phyloP scores from a whole-genome alignment of 2,113 vertebrate species.

The Genyomyrus donnyi region DNA sequence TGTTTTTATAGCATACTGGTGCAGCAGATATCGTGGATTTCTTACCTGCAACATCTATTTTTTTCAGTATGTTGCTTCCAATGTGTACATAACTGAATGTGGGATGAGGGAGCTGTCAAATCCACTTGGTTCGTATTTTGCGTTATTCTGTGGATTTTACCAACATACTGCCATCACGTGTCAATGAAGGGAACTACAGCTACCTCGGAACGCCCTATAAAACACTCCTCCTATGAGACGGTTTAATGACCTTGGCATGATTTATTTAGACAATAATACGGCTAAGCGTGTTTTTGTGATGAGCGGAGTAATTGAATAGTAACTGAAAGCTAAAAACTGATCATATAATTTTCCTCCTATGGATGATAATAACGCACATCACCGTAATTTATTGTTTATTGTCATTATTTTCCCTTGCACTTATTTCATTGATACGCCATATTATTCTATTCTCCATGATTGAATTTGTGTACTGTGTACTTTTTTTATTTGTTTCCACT shows the following conservation, averaged over 20 bases:
- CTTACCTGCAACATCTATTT: neutral
- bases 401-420: neutral
- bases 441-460: neutral
- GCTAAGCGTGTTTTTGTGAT: neutral
- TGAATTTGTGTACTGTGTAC: neutral
- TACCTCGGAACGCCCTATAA: neutral
- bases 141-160: neutral
- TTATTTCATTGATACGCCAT: neutral
- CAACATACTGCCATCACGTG: neutral
- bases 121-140: neutral
- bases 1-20: neutral
- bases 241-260: neutral
- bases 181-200: neutral
- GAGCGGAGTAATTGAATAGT: neutral
- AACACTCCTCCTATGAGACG: neutral
- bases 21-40: neutral
- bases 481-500: neutral
- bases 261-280: neutral
- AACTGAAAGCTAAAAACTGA: neutral
- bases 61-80: neutral
- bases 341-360: neutral
- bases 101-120: neutral
- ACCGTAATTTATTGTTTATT: neutral
- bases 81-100: neutral
- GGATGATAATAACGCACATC: neutral